These are phyloP conservation scores for Teleogryllus occipitalis DNA, from an alignment of 1,140 invertebrate genomes.

Conservation along the genomic window DNA sequence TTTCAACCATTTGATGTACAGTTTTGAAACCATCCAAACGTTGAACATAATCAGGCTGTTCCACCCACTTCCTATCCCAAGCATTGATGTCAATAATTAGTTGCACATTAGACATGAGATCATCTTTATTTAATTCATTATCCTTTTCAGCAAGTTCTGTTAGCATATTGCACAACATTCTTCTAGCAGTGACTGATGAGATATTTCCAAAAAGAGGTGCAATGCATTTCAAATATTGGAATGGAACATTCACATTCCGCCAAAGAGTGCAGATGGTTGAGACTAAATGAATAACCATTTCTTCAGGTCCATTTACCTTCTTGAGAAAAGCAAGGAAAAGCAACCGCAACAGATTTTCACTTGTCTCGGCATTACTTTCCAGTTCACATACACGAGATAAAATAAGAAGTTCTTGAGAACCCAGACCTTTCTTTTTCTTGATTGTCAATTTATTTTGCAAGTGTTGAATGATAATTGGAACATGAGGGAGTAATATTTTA, in stretches of 20 bases:
- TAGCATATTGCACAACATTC: slow-evolving; percentile 52
- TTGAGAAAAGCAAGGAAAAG: slow-evolving; percentile 65
- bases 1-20: slow-evolving; percentile 51
- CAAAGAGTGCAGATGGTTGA: slow-evolving; percentile 66
- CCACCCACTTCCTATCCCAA: slow-evolving; percentile 74
- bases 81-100: slow-evolving; percentile 69
- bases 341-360: slow-evolving; percentile 57
- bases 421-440: slow-evolving; percentile 48
- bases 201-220: slow-evolving; percentile 57
- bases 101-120: slow-evolving; percentile 33
- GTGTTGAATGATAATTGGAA: slow-evolving; percentile 59
- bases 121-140: not conserved
- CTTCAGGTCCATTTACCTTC: slow-evolving; percentile 48
- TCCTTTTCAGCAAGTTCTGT: slow-evolving; percentile 40
- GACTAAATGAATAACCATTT: slow-evolving; percentile 52
- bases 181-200: slow-evolving; percentile 36
- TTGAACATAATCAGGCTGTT: slow-evolving; percentile 83
- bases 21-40: slow-evolving; percentile 63
- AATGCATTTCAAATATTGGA: slow-evolving; percentile 52
- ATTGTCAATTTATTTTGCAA: slow-evolving; percentile 52
- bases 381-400: slow-evolving; percentile 69
- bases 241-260: slow-evolving; percentile 53
- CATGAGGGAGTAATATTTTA: slow-evolving; percentile 61
- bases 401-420: slow-evolving; percentile 65
- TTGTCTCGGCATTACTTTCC: slow-evolving; percentile 52